A percentile compares a stretch with the other conserved stretches of the same genome.
Evolutionary conservation across 1,140 invertebrate species (phyloP).

Genomic region (Teleopsis dalmanni): DNA sequence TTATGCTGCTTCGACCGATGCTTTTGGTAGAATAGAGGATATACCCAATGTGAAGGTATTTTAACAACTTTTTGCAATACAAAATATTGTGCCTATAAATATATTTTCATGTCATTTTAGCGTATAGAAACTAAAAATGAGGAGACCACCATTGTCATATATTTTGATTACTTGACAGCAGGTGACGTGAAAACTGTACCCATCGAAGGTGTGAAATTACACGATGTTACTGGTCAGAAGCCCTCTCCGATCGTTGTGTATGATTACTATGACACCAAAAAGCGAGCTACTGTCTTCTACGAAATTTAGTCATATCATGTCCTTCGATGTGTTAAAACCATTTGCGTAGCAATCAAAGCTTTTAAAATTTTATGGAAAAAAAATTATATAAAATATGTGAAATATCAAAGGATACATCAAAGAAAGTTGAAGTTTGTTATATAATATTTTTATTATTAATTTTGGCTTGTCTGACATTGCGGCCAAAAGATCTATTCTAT

Average conservation of each 20-base stretch:
- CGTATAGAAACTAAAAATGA: constrained; percentile 69
- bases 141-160: constrained; percentile 70
- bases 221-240: constrained; percentile 75
- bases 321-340: too few relatives aligned
- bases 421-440: too few relatives aligned
- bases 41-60: constrained; percentile 27
- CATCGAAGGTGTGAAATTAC: constrained; percentile 71
- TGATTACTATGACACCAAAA: constrained; percentile 86
- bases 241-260: constrained; percentile 76
- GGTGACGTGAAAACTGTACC: constrained; percentile 63
- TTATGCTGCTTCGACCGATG: constrained; percentile 48
- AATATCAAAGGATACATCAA: too few relatives aligned
- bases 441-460: too few relatives aligned
- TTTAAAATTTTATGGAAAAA: too few relatives aligned
- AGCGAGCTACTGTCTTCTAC: constrained; percentile 44
- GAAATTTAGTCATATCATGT: constrained; percentile 16
- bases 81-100: not conserved
- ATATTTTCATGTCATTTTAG: constrained; percentile 13
- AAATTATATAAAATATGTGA: too few relatives aligned
- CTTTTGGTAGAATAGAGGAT: constrained; percentile 20
- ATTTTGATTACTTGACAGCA: constrained; percentile 70
- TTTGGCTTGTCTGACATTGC: too few relatives aligned
- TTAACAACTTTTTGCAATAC: not conserved
- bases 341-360: too few relatives aligned
- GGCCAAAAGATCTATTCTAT: too few relatives aligned